Percentiles rank a stretch among this genome's conserved stretches.
phyloP scores from a whole-genome alignment of 1,140 invertebrate species.

The Nomia melanderi region DNA sequence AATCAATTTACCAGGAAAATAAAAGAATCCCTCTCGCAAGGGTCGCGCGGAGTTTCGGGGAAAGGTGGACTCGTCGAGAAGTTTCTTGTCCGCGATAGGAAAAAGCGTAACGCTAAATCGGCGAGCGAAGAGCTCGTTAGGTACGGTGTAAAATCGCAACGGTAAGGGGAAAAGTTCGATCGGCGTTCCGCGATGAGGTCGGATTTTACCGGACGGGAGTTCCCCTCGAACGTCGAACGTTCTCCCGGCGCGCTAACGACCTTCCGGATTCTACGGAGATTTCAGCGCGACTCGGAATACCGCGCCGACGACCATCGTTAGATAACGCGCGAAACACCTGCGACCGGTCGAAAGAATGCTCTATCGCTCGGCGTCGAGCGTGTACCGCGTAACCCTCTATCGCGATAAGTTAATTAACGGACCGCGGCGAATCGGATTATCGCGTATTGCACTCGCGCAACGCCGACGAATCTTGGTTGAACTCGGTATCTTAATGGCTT shows the following conservation, averaged over 20 bases:
- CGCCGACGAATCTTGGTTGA: conserved; percentile 54
- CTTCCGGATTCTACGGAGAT: too few species aligned
- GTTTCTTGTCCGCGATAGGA: not conserved
- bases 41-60: not conserved
- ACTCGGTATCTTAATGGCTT: conserved; percentile 64
- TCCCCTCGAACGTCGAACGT: too few species aligned
- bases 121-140: not conserved
- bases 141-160: not conserved
- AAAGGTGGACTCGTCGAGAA: not conserved
- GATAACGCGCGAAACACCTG: too few species aligned
- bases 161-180: not conserved
- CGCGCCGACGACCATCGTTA: too few species aligned
- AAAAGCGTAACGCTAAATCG: not conserved
- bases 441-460: conserved; percentile 42
- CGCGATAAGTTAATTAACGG: conserved; percentile 61
- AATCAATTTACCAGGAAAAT: conserved; percentile 63
- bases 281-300: too few species aligned
- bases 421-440: conserved; percentile 59
- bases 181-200: not conserved
- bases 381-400: too few species aligned
- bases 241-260: too few species aligned
- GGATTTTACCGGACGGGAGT: too few species aligned
- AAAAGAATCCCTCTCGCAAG: conserved; percentile 42
- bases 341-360: too few species aligned
- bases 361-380: too few species aligned